A percentile compares a stretch with the other conserved stretches of the same genome.
phyloP scores from a whole-genome alignment of 2,797 vertebrate genomes.

The Labeo calbasu region DNA sequence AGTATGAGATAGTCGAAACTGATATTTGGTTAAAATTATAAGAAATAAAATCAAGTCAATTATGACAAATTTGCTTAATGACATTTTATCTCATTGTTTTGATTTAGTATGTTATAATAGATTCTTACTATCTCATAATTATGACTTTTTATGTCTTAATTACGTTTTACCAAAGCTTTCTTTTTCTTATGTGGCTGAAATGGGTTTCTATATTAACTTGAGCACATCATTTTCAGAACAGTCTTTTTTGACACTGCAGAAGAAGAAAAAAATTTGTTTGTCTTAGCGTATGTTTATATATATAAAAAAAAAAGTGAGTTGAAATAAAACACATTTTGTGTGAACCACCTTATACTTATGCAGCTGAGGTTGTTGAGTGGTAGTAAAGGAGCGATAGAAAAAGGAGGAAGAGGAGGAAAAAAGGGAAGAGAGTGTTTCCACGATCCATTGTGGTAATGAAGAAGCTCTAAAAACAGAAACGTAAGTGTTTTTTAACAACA shows the following conservation, averaged over 20 bases:
- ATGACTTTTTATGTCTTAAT: not conserved
- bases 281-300: too few relatives aligned
- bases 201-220: not conserved
- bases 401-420: slow-evolving; percentile 46
- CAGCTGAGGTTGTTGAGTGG: not conserved
- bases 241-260: not conserved
- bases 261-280: not conserved
- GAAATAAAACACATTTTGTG: not conserved
- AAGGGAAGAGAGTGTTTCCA: slow-evolving; percentile 43
- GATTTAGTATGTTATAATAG: not conserved
- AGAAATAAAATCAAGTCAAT: not conserved
- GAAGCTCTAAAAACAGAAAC: slow-evolving; percentile 76
- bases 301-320: not conserved
- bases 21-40: not conserved
- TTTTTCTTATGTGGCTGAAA: slow-evolving; percentile 1
- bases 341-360: not conserved
- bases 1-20: not conserved
- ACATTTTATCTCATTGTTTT: not conserved
- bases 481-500: slow-evolving; percentile 78
- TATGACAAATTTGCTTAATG: not conserved
- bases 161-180: not conserved
- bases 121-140: not conserved
- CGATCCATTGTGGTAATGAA: slow-evolving; percentile 63
- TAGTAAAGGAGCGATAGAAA: slow-evolving; percentile 62
- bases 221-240: not conserved